A percentile compares a stretch with the other conserved stretches of the same genome.
Evolutionary conservation across 2,113 vertebrate genomes (phyloP).

Genomic region (Alces alces): DNA sequence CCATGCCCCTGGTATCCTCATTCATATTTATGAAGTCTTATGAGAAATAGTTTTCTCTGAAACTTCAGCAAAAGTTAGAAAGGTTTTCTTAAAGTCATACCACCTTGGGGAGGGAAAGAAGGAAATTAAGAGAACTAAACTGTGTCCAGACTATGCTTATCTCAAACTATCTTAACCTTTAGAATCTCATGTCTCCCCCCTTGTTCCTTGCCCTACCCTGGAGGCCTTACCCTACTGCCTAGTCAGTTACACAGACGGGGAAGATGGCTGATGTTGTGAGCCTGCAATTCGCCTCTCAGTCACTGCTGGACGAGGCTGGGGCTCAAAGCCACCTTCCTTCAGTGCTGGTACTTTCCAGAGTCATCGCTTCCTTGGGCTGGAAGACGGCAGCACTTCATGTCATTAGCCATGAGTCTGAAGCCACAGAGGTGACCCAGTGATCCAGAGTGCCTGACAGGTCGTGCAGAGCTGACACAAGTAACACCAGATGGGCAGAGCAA

Average conservation of each 20-base stretch:
- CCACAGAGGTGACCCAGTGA: not conserved
- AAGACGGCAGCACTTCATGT: not conserved
- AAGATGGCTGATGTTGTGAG: accelerated
- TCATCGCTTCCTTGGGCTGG: not conserved
- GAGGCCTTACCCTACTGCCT: not conserved
- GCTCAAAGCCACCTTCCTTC: not conserved
- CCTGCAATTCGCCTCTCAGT: not conserved
- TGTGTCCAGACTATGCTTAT: not conserved
- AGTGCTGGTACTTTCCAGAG: not conserved
- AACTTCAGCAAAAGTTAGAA: not conserved
- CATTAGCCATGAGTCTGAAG: no score
- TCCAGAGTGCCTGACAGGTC: not conserved
- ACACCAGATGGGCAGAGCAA: not conserved
- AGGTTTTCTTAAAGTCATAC: not conserved
- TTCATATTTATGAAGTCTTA: not conserved
- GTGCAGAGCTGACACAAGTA: not conserved
- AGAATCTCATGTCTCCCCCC: not conserved
- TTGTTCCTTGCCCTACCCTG: not conserved
- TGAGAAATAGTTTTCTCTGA: not conserved
- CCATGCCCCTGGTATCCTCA: accelerated
- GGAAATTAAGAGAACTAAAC: not conserved
- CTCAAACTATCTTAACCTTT: not conserved
- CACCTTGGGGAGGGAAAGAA: not conserved
- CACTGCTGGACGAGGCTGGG: not conserved
- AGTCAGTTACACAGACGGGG: not conserved